These are phyloP conservation scores for Brachionus koreanus DNA, from an alignment of 1,140 invertebrate genomes.

Conservation along the genomic window DNA sequence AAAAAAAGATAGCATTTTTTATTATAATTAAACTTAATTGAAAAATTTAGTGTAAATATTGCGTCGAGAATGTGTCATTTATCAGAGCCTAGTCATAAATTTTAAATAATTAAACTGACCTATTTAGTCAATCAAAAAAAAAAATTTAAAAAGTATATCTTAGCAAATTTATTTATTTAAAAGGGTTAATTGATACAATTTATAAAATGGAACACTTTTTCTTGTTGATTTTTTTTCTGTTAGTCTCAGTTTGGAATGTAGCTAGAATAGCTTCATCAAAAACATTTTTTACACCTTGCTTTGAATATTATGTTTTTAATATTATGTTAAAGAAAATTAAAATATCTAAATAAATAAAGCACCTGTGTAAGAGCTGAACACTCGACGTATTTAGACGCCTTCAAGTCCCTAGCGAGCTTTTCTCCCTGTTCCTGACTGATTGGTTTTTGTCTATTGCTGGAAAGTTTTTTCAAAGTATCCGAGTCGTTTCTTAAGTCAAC, in stretches of 20 bases:
- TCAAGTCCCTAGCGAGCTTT: constrained; percentile 97
- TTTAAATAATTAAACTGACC: not conserved
- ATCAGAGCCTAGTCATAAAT: not conserved
- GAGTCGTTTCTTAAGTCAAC: constrained; percentile 64
- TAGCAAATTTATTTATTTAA: not conserved
- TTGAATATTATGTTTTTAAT: not conserved
- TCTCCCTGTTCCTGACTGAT: constrained; percentile 65
- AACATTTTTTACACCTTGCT: constrained; percentile 99
- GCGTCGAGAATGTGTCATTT: not conserved
- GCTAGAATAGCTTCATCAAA: constrained; percentile 99
- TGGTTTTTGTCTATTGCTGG: not conserved
- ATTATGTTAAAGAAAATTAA: not conserved
- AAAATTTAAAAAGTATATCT: not conserved
- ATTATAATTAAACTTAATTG: constrained; percentile 18
- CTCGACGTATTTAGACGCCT: constrained; percentile 59
- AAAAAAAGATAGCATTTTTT: constrained; percentile 5
- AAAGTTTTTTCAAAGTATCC: constrained; percentile 66
- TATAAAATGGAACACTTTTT: constrained; percentile 2
- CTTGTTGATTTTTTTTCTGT: constrained; percentile 64
- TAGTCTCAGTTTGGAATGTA: constrained; percentile 63
- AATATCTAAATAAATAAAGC: not conserved
- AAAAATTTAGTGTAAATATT: not conserved
- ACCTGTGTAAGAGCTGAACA: constrained; percentile 36
- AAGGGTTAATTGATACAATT: not conserved
- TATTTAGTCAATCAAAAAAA: not conserved